A percentile compares a stretch with the other conserved stretches of the same genome.
Conservation (phyloP, 2,888 invertebrate species). For the Lasioglossum leucozonium region DNA sequence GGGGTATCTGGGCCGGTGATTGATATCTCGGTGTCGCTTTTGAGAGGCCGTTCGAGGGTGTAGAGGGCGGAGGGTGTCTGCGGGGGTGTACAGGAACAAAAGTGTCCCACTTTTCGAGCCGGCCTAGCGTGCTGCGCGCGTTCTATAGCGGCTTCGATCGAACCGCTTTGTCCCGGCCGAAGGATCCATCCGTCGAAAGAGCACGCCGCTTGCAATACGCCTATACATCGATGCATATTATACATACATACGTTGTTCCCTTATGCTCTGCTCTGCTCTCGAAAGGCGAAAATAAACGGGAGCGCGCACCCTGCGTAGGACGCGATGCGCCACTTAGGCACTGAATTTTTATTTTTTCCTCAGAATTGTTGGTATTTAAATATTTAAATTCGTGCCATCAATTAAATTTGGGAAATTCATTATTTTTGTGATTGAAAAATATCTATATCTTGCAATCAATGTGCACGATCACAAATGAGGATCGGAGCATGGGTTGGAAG, state of each 20-base stretch:
- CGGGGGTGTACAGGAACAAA: slow-evolving; percentile 12
- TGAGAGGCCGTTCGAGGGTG: slow-evolving; percentile 13
- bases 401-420: no score
- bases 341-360: no score
- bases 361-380: no score
- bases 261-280: slow-evolving; percentile 2
- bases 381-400: no score
- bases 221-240: not conserved
- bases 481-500: no score
- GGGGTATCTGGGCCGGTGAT: slow-evolving; percentile 51
- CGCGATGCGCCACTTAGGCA: not conserved
- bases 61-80: not conserved
- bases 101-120: slow-evolving; percentile 61
- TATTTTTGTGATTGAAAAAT: no score
- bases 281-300: slow-evolving; percentile 4
- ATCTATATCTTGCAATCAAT: no score
- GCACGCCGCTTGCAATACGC: not conserved
- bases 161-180: slow-evolving; percentile 46
- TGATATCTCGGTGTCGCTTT: slow-evolving; percentile 56
- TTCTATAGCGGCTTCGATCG: slow-evolving; percentile 51
- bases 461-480: no score
- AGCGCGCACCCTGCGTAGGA: not conserved
- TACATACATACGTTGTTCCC: not conserved
- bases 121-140: slow-evolving; percentile 36
- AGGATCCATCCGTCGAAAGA: slow-evolving; percentile 23